A percentile compares a stretch with the other conserved stretches of the same genome.
These are phyloP conservation scores for Monochamus saltuarius DNA, from an alignment of 1,140 invertebrate species.

Conservation along the genomic window DNA sequence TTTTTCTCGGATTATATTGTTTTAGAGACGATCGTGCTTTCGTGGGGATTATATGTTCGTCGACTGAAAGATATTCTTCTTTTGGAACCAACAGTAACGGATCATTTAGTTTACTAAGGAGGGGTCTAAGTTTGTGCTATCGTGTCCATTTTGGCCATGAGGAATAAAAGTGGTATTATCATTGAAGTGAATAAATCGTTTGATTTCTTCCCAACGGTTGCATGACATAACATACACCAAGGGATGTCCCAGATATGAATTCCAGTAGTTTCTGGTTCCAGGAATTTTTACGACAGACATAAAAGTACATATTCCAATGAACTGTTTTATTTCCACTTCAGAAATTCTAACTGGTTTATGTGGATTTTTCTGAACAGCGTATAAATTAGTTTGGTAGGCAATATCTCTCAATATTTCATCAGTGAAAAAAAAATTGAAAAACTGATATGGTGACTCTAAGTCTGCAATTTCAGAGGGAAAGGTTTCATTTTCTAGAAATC, in stretches of 20 bases:
- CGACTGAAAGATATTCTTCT: slow-evolving; percentile 45
- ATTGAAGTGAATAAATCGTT: slow-evolving; percentile 2
- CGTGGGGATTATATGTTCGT: slow-evolving; percentile 50
- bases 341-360: slow-evolving; percentile 3
- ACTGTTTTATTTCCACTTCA: slow-evolving; percentile 11
- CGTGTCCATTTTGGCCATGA: not conserved
- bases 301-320: slow-evolving; percentile 6
- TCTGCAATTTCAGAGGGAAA: not conserved
- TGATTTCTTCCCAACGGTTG: slow-evolving; percentile 16
- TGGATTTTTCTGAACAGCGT: slow-evolving; percentile 1
- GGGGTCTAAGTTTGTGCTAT: slow-evolving; percentile 38
- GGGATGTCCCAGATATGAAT: not conserved
- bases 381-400: not conserved
- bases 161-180: not conserved
- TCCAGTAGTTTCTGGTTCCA: slow-evolving; percentile 7
- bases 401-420: not conserved
- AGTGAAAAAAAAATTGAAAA: slow-evolving; percentile 13
- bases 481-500: not conserved
- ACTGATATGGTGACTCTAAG: slow-evolving; percentile 1
- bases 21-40: slow-evolving; percentile 48
- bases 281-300: slow-evolving; percentile 12
- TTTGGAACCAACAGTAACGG: slow-evolving; percentile 36
- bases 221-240: slow-evolving; percentile 30
- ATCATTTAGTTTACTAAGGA: slow-evolving; percentile 35
- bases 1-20: slow-evolving; percentile 52